Percentiles rank a stretch among this genome's conserved stretches.
These are phyloP conservation scores for Malurus splendens DNA, from an alignment of 2,797 vertebrate genomes.

Conservation along the genomic window DNA sequence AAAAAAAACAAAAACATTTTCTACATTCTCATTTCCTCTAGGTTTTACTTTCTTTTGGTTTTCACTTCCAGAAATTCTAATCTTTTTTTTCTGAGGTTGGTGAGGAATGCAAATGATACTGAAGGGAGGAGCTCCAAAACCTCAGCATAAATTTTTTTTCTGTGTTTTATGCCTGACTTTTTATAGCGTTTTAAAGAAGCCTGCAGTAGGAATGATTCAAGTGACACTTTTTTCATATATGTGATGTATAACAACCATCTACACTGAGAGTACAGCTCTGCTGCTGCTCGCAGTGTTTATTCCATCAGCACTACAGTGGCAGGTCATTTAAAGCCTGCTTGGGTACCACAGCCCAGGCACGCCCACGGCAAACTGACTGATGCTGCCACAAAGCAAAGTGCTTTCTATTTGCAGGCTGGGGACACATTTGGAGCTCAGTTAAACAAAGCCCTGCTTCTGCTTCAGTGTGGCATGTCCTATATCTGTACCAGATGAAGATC, in stretches of 20 bases:
- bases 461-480: rapidly evolving
- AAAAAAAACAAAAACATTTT: neutral
- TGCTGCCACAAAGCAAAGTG: neutral
- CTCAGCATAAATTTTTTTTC: neutral
- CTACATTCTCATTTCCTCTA: neutral
- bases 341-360: neutral
- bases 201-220: neutral
- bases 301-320: neutral
- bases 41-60: neutral
- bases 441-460: neutral
- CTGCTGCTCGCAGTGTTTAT: neutral
- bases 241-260: neutral
- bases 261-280: neutral
- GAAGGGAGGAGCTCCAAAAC: neutral
- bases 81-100: neutral
- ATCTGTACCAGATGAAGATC: neutral
- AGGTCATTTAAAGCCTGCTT: neutral
- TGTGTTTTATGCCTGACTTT: neutral
- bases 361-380: neutral
- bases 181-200: neutral
- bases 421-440: neutral
- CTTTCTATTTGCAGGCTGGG: neutral
- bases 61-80: neutral
- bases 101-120: rapidly evolving
- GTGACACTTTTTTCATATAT: neutral